Base-by-base conservation (phyloP, 2,113 vertebrate species). In the Smithornis capensis region DNA sequence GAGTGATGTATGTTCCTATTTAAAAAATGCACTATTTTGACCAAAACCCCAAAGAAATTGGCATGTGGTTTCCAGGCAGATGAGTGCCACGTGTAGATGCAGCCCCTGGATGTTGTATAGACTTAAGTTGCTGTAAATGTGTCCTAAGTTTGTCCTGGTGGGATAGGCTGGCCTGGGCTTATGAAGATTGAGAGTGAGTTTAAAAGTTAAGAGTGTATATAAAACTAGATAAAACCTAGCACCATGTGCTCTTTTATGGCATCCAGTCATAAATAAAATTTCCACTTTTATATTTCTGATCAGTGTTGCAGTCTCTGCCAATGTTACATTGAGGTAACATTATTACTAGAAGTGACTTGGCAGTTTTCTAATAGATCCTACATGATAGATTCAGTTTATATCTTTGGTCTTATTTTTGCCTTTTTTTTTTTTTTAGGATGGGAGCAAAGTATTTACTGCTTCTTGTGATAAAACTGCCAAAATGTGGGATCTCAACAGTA, bases 401-500 rank as follows among this genome's bases (percentile, higher is more conserved):
- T 56, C 17, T 40, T 63, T 65, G 15, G 9, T 13, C n/a, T 71
- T 63, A 9, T 40, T 74, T 8, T 94, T 53, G 15, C n/a, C n/a
- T n/a, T n/a, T n/a, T n/a, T n/a, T 45, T 18, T 7, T 15, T 95
- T 93, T 96, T 73, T 94, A 99, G 99, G 99, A 99, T 93, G 99
- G 99, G 52, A 99, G 99, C 97, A 99, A 99, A 98, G 99, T 99
- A 22, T 99, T 99, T 91, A 99, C 99, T 78, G 99, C 99, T 29
- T 99, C 99, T 2, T 99, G 99, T 97, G 99, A 99, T 96, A 99
- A 99, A 98, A 99, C 99, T 35, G 99, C 99, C 69, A 99, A 99
- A 97, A 99, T 99, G 99, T 99, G 99, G 99, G 99, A 99, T 97
- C 98, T 99, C 68, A 99, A 99, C 97, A 99, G 99, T 87, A 99